phyloP scores from a whole-genome alignment of 2,797 vertebrate genomes.

The Spondyliosoma cantharus region DNA sequence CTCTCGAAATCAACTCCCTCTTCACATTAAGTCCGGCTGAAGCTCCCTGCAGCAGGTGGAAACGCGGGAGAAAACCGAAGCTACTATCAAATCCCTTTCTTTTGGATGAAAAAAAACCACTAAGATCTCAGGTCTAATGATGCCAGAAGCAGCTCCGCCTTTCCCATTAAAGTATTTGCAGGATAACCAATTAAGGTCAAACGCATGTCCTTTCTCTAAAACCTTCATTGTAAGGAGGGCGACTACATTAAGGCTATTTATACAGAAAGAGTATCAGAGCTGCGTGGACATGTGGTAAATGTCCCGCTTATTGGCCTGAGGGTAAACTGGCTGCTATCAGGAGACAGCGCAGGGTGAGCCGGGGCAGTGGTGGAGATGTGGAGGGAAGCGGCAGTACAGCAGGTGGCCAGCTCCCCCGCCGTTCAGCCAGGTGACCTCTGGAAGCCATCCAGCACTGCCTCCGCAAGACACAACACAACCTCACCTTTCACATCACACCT shows the following conservation, averaged over 20 bases:
- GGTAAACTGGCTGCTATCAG: constrained; percentile 71
- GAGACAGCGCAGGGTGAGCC: constrained; percentile 48
- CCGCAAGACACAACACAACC: constrained; percentile 62
- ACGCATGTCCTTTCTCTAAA: constrained; percentile 64
- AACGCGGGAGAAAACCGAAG: background rate
- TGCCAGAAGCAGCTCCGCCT: constrained; percentile 16
- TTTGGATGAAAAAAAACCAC: constrained; percentile 2
- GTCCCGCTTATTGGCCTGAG: constrained; percentile 68
- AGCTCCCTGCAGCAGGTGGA: background rate
- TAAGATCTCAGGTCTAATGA: constrained; percentile 10
- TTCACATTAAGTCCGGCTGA: background rate
- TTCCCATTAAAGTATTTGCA: constrained; percentile 44
- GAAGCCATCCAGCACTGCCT: constrained; percentile 62
- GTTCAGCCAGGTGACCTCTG: constrained; percentile 72
- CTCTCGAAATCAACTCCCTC: background rate
- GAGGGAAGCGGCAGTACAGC: constrained; percentile 60
- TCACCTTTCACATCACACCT: constrained; percentile 74
- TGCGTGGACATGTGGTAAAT: constrained; percentile 65
- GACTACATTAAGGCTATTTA: constrained; percentile 73
- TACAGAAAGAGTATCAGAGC: constrained; percentile 62
- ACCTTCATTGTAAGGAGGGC: constrained; percentile 71
- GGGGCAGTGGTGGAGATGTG: constrained; percentile 23
- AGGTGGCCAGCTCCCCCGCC: constrained; percentile 59
- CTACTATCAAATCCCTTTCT: background rate
- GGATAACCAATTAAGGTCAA: constrained; percentile 67